These are phyloP conservation scores for Scrobipalpa costella DNA, from an alignment of 2,888 invertebrate species.

Conservation along the genomic window DNA sequence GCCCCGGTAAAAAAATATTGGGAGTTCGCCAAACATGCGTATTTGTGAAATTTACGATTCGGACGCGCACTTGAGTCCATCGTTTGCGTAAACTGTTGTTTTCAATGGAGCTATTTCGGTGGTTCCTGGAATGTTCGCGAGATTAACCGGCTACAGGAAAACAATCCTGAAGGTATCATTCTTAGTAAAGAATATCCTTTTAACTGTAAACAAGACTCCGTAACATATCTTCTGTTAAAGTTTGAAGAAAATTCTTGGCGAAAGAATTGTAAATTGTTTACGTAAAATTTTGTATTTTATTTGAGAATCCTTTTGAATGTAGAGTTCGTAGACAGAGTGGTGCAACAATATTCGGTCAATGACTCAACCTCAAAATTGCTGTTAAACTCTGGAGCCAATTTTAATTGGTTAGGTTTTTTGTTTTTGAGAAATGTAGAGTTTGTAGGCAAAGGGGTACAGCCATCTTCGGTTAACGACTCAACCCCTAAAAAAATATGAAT, in stretches of 20 bases:
- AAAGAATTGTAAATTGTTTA: background rate
- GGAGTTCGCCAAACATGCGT: conserved; percentile 23
- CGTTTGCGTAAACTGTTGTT: conserved; percentile 20
- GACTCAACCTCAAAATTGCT: no score
- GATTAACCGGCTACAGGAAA: background rate
- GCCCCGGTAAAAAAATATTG: conserved; percentile 33
- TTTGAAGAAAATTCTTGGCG: background rate
- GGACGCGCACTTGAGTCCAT: conserved; percentile 10
- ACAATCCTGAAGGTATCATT: no score
- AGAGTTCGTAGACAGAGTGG: background rate
- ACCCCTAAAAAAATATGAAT: conserved; percentile 4
- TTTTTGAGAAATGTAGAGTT: no score
- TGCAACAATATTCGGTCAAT: conserved; percentile 1
- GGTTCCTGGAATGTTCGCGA: background rate
- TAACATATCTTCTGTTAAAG: background rate
- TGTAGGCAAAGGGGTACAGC: no score
- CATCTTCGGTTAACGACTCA: no score
- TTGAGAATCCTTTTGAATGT: background rate
- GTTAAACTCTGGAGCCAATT: no score
- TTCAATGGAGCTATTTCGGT: background rate
- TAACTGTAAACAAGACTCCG: no score
- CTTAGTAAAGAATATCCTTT: no score
- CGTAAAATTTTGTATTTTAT: background rate
- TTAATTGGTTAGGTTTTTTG: no score
- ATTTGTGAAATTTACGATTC: conserved; percentile 21